A percentile compares a stretch with the other conserved stretches of the same genome.
phyloP scores from a whole-genome alignment of 2,888 invertebrate genomes.

The Synanthedon vespiformis region DNA sequence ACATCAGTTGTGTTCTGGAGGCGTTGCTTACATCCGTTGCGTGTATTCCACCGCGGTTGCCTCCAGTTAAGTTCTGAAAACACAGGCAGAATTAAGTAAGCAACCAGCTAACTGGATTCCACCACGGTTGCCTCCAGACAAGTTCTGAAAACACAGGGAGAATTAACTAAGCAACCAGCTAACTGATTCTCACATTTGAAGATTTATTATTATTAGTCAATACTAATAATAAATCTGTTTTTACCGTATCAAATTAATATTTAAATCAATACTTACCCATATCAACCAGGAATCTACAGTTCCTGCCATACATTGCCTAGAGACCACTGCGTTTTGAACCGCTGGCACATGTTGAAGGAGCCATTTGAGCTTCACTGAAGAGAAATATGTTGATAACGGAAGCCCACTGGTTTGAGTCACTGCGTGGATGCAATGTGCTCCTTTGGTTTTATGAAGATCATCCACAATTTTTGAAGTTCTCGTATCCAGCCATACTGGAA shows the following conservation, averaged over 20 bases:
- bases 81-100: too few relatives aligned
- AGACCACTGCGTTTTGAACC: conserved; percentile 77
- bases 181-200: too few relatives aligned
- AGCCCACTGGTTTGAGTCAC: conserved; percentile 79
- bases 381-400: conserved; percentile 96
- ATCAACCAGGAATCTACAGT: conserved; percentile 97
- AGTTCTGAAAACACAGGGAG: conserved; percentile 46
- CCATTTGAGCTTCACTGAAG: conserved; percentile 95
- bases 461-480: conserved; percentile 88
- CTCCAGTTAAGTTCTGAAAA: conserved; percentile 72
- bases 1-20: conserved; percentile 96
- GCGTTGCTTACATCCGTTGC: conserved; percentile 98
- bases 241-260: too few relatives aligned
- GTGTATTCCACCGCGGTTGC: conserved; percentile 73
- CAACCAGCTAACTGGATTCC: conserved; percentile 65
- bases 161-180: too few relatives aligned
- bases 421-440: conserved; percentile 49
- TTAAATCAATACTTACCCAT: too few relatives aligned
- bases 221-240: too few relatives aligned
- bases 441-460: conserved; percentile 65
- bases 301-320: conserved; percentile 82
- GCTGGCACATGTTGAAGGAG: conserved; percentile 85
- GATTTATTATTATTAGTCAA: too few relatives aligned
- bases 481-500: conserved; percentile 91
- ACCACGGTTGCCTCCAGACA: conserved; percentile 69